Base-by-base conservation (phyloP, 2,113 vertebrate species). In the Egretta garzetta region DNA sequence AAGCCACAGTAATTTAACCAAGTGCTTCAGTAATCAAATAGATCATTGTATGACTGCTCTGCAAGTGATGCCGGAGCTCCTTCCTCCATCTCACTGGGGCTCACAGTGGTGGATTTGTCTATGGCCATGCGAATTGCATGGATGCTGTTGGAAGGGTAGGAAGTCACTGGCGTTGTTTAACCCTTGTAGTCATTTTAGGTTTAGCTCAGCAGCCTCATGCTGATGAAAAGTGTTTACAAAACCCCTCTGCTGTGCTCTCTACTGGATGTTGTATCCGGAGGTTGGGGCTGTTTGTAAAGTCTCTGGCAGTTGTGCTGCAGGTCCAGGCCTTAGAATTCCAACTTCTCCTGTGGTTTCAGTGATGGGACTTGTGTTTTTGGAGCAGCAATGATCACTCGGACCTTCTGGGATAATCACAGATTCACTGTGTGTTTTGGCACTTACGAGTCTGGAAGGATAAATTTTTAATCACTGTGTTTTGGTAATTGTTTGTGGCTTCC, bases 51-150 rank as follows among this genome's bases (percentile, higher is more conserved):
- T 62, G 84, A 70, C 89, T 80, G 83, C 94, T 86, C 88, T 67
- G 86, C 94, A 8, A 96, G 95, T 14, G 79, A 70, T 70, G 93
- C 88, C 39, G 79, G 72, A 84, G 94, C 94, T 88, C 45, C 89
- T 97, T 96, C 95, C 91, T 97, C 96, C 84, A 93, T 86, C 93
- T 94, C 93, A 0, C 67, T 59, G 93, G 76, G 76, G 32, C 75
- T 91, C 96, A 97, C 96, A 97, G 96, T 90, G 96, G 26, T 94
- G 93, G 92, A 21, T 97, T 97, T 97, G 96, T 97, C 95, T 83
- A 3, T 60, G 74, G 74, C 87, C 93, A 33, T 74, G 86, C 12
- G 15, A 74, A 62, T 85, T 88, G 79, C 35, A 20, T 76, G 93
- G 86, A 49, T 2, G 75, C 88, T 77, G 50, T 35, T 73, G 89